Evolutionary conservation across 2,888 invertebrate genomes (phyloP), one percentile per base, ranked within the genome.

Genomic region (Synanthedon formicaeformis): DNA sequence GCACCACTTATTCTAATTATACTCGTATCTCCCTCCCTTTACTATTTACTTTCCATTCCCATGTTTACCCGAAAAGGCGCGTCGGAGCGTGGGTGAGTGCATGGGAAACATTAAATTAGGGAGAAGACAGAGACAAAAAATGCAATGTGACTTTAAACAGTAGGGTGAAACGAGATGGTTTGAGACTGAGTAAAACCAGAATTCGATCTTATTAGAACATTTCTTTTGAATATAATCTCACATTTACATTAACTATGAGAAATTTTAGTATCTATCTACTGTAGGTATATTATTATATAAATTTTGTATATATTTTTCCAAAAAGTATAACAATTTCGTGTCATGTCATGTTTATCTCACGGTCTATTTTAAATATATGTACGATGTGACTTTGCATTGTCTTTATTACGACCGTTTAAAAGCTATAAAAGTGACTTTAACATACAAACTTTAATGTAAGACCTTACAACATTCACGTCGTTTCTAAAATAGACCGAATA

Each of bases 1-100:
- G 68, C 68, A 69, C 75, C 75, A 75, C 82, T 79, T 74, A 78
- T 84, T 86, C 85, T 86, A 84, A 86, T 86, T 85, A 84, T 85
- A n/a, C n/a, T n/a, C n/a, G n/a, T n/a, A 84, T 71, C 79, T 75
- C 77, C 73, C 80, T 78, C 77, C 78, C 78, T 79, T 77, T 78
- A 78, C 79, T 86, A 85, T 86, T 85, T 85, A 69, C 73, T 60
- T 74, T 73, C 69, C 75, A 82, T 82, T 78, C 75, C 77, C 69
- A 71, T 87, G 83, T 87, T 86, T 85, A 84, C 83, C 75, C 75
- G 71, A 78, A 80, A 81, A 83, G 83, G 79, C 84, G 80, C 75
- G 77, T 67, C 76, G 63, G 71, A 75, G 79, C 81, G 83, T 84
- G 84, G 86, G 86, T 84, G 84, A 85, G 86, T 80, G 83, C 70